These are phyloP conservation scores for Drosophila hawaiiensis DNA, from an alignment of 2,888 invertebrate species.

Conservation along the genomic window DNA sequence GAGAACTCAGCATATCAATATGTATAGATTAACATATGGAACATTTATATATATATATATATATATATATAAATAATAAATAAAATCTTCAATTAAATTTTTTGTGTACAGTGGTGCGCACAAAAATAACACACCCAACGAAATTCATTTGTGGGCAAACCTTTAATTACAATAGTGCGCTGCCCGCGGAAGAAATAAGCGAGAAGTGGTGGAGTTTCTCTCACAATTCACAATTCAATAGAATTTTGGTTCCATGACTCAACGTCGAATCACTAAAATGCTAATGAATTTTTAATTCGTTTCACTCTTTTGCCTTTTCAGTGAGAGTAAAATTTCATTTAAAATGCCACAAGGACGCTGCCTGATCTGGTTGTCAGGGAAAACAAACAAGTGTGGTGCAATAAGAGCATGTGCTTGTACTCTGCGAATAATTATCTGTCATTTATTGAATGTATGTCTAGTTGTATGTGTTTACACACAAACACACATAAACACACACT, in stretches of 20 bases:
- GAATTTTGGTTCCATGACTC: slow-evolving; percentile 14
- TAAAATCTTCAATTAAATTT: background rate
- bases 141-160: slow-evolving; percentile 22
- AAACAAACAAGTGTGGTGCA: slow-evolving; percentile 2
- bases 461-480: background rate
- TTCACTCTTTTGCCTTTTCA: slow-evolving; percentile 50
- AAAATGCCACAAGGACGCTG: slow-evolving; percentile 69
- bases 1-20: background rate
- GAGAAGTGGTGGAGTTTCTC: background rate
- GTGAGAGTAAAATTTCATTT: slow-evolving; percentile 56
- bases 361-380: slow-evolving; percentile 6
- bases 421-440: slow-evolving; percentile 70
- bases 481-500: background rate
- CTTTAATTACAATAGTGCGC: slow-evolving; percentile 45
- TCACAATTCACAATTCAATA: background rate
- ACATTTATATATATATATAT: background rate
- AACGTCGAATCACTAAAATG: slow-evolving; percentile 45
- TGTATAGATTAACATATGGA: background rate
- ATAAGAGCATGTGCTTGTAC: slow-evolving; percentile 5
- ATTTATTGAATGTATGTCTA: slow-evolving; percentile 65
- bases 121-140: slow-evolving; percentile 19
- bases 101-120: background rate
- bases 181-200: background rate
- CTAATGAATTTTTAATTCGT: slow-evolving; percentile 72
- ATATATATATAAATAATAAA: background rate